Percentiles rank a stretch among this genome's conserved stretches.
Evolutionary conservation across 2,113 vertebrate genomes (phyloP).

Genomic region (Protobothrops flavoviridis): DNA sequence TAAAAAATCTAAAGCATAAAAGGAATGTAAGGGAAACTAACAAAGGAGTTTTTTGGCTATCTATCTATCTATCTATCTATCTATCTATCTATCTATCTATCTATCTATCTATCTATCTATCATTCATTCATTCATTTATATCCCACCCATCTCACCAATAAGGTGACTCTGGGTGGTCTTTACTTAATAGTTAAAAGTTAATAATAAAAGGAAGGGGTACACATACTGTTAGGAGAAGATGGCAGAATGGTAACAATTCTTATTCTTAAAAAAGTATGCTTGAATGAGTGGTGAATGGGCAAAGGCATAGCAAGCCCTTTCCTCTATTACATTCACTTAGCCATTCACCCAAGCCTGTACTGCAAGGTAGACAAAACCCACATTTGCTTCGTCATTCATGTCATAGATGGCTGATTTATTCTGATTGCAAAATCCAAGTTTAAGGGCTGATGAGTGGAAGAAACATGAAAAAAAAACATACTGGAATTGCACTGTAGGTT

Average conservation of each 20-base stretch:
- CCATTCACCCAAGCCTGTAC: neutral
- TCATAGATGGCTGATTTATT: neutral
- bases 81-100: neutral
- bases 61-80: neutral
- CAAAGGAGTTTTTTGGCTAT: neutral
- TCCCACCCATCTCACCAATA: neutral
- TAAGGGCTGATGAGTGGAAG: neutral
- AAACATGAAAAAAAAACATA: neutral
- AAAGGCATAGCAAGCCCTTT: neutral
- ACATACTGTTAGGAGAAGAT: neutral
- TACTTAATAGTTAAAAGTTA: neutral
- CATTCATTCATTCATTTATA: neutral
- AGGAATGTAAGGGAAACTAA: neutral
- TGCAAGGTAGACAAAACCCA: neutral
- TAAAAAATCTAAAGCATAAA: neutral
- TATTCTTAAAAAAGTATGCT: neutral
- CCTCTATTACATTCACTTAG: neutral
- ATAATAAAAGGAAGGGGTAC: neutral
- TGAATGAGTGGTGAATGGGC: neutral
- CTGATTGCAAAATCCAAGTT: neutral
- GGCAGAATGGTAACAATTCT: neutral
- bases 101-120: neutral
- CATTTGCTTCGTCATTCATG: neutral
- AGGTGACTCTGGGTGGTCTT: neutral
- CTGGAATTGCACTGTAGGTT: neutral